phyloP scores from a whole-genome alignment of 2,888 invertebrate genomes.

The Micoletzkya japonica region DNA sequence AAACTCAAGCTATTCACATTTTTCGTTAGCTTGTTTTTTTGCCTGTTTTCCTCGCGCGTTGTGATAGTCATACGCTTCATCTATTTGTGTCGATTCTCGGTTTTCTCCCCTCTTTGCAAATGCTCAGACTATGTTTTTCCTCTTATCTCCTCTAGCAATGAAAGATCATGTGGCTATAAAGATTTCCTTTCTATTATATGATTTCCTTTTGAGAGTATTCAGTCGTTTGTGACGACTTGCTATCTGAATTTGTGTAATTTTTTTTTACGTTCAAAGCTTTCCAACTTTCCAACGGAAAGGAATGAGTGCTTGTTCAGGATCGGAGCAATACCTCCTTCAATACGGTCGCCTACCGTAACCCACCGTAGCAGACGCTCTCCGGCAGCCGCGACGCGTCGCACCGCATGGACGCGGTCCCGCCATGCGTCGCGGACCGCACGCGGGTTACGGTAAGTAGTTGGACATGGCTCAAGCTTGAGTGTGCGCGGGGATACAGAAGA shows the following conservation, averaged over 20 bases:
- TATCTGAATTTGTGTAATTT: neutral
- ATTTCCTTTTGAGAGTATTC: neutral
- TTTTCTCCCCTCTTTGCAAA: neutral
- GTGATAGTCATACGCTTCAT: neutral
- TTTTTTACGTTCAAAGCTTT: neutral
- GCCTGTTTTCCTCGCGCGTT: neutral
- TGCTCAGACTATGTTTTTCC: neutral
- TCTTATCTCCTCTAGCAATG: neutral
- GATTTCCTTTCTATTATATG: neutral
- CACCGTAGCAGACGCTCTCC: too few relatives aligned
- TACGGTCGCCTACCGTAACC: too few relatives aligned
- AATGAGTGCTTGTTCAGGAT: too few relatives aligned
- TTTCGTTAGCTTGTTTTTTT: neutral
- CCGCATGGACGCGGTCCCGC: conserved; percentile 13
- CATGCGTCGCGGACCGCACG: conserved; percentile 8
- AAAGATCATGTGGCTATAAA: neutral
- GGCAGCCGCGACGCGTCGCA: neutral
- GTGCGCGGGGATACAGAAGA: too few relatives aligned
- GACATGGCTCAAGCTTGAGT: too few relatives aligned
- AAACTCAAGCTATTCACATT: too few relatives aligned
- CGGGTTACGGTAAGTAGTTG: conserved; percentile 21
- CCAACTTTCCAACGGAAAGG: too few relatives aligned
- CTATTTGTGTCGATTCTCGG: neutral
- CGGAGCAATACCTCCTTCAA: too few relatives aligned
- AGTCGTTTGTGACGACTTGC: conserved; percentile 16